Evolutionary conservation across 2,797 vertebrate species (phyloP).

Genomic region (Oreortyx pictus): DNA sequence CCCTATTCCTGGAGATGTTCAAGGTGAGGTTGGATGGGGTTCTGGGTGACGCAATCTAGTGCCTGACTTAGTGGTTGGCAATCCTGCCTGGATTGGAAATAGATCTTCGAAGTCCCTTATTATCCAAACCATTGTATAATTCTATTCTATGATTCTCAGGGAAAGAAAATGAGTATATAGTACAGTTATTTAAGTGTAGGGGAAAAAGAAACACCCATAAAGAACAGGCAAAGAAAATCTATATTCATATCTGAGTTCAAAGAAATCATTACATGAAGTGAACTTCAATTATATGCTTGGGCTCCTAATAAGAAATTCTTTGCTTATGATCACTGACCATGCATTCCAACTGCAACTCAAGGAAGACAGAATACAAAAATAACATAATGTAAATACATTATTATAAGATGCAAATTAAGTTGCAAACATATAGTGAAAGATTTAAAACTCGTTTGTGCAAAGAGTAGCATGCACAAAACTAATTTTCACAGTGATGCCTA

Average conservation of each 20-base stretch:
- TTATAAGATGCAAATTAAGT: neutral
- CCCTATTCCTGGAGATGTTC: too few relatives aligned
- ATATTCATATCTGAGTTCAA: neutral
- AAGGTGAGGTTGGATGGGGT: too few relatives aligned
- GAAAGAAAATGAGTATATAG: neutral
- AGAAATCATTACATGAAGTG: neutral
- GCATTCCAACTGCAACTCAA: neutral
- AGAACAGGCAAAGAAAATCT: neutral
- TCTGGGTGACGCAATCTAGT: too few relatives aligned
- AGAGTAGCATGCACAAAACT: constrained; percentile 1
- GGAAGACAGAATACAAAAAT: neutral
- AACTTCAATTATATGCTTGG: neutral
- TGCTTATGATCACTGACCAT: neutral
- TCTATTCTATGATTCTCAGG: neutral
- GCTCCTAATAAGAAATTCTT: neutral
- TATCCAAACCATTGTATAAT: too few relatives aligned
- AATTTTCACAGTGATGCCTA: constrained; percentile 14
- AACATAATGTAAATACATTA: neutral
- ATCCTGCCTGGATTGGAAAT: too few relatives aligned
- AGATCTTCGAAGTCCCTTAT: too few relatives aligned
- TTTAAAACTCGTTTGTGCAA: constrained; percentile 1
- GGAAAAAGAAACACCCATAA: neutral
- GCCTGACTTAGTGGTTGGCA: too few relatives aligned
- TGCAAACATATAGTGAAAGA: neutral
- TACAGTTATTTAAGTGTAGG: neutral